Base-by-base conservation (phyloP, 2,797 vertebrate species). In the Euphonia xanthogaster region DNA sequence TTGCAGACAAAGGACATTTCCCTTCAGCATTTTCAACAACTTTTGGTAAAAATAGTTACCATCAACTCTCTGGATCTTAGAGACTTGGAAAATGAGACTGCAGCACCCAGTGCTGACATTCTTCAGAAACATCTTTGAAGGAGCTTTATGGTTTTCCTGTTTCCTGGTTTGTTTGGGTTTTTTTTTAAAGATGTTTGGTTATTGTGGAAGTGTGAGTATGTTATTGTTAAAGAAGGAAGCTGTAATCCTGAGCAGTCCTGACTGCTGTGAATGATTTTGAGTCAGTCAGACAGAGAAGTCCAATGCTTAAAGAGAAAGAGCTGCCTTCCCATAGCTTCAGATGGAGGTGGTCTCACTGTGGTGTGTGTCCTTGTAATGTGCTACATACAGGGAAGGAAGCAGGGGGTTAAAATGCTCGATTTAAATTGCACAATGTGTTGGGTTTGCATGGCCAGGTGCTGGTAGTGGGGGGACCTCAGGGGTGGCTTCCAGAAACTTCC, bases 381-480 rank as follows among this genome's bases (percentile, higher is more conserved):
- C 1, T 16, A 4, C 5, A 17, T 7, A 40, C 19, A 23, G 22
- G 47, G 22, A 81, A 61, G 62, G 37, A 74, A 47, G 7, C 6
- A 54, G 2, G 2, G 21, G 12, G 3, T 44, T 72, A 55, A 78
- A 73, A 48, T 53, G 3, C 17, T 91, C 17, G 9, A 0, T 76
- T 93, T 53, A 35, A 30, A 31, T 58, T 74, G 39, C 23, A 44
- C 22, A 50, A 1, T 18, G 8, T 21, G 9, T 35, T 47, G 7
- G 33, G 33, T 53, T 76, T 61, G 47, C 9, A 6, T 42, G 47
- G 47, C 33, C 22, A 60, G 39, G 9, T 33, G 50, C 30, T 68
- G 30, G 24, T 14, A 20, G n/a, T 10, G 19, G 18, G 1, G 3
- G 2, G 5, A 7, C 10, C 19, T 7, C 37, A 37, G 15, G 9